A percentile compares a stretch with the other conserved stretches of the same genome.
Evolutionary conservation across 2,113 vertebrate species (phyloP).

Genomic region (Halcyon malimbica): DNA sequence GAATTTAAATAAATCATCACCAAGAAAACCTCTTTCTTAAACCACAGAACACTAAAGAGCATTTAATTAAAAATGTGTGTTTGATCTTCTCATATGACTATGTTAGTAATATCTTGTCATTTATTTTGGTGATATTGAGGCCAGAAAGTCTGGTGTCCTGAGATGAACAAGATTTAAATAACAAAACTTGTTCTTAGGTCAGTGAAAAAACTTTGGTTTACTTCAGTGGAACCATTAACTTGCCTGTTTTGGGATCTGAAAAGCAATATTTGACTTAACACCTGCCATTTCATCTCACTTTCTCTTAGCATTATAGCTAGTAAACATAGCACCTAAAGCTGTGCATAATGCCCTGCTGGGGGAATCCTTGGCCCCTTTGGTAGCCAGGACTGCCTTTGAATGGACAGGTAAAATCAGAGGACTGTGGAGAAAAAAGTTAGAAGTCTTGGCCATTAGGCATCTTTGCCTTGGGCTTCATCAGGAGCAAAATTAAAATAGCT

Average conservation of each 20-base stretch:
- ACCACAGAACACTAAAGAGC: background rate
- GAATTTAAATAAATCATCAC: constrained; percentile 33
- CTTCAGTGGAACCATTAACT: background rate
- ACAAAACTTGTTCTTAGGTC: background rate
- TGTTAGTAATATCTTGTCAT: background rate
- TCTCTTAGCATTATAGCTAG: background rate
- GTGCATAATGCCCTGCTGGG: background rate
- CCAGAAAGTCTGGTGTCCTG: background rate
- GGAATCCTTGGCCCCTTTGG: background rate
- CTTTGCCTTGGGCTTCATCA: background rate
- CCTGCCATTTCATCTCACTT: background rate
- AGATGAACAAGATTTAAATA: background rate
- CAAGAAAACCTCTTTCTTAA: constrained; percentile 12
- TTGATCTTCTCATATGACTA: background rate
- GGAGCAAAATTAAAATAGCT: background rate
- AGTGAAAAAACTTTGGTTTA: background rate
- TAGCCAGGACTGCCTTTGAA: background rate
- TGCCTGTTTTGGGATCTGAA: background rate
- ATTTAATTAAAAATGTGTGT: constrained; percentile 25
- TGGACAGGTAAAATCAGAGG: background rate
- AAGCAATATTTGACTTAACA: background rate
- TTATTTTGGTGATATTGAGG: constrained; percentile 11
- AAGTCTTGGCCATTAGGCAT: background rate
- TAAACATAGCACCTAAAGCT: background rate
- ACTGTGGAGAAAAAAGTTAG: background rate